Base-by-base conservation (phyloP, 1,140 invertebrate genomes). In the Trissolcus basalis region DNA sequence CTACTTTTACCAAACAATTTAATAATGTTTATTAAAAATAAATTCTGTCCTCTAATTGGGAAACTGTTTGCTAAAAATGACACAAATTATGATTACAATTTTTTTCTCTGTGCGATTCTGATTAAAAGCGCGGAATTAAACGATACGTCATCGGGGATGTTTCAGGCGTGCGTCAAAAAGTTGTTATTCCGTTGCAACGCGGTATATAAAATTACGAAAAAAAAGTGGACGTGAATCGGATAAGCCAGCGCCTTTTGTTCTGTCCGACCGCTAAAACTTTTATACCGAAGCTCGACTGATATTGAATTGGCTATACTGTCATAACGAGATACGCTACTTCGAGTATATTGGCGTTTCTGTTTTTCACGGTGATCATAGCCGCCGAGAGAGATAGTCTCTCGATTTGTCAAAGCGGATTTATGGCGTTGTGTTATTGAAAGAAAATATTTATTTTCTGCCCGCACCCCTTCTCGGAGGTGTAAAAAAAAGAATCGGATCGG, bases 351-450 rank as follows among this genome's bases (percentile, higher is more conserved):
- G 74, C 74, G 49, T 77, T 77, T 71, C 74, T 71, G 74, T 71
- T 77, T 77, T 77, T 27, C 19, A 77, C 53, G 74, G 58, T 71
- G 67, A 77, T 77, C 68, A 71, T 63, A 53, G 58, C 41, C 19
- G 16, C 49, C 13, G 63, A 45, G 45, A 67, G 74, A 77, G n/a
- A 49, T 68, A 63, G 61, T 67, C 61, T 71, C 19, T 27, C 68
- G 74, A 63, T 77, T 71, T 71, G 74, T 77, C 68, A 67, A 71
- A 71, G 35, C 43, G 36, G 68, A 77, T 77, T 77, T 77, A 77
- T 55, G 51, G 7, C 32, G 49, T 19, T 13, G 41, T 68, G 74
- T 77, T 77, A 77, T 77, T 68, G 74, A 77, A 77, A 77, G 61
- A 67, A 77, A 71, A 77, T 77, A 77, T 77, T 77, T 77, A 76